Conservation (phyloP, 2,113 vertebrate genomes). For the Gallinago jamesoni region DNA sequence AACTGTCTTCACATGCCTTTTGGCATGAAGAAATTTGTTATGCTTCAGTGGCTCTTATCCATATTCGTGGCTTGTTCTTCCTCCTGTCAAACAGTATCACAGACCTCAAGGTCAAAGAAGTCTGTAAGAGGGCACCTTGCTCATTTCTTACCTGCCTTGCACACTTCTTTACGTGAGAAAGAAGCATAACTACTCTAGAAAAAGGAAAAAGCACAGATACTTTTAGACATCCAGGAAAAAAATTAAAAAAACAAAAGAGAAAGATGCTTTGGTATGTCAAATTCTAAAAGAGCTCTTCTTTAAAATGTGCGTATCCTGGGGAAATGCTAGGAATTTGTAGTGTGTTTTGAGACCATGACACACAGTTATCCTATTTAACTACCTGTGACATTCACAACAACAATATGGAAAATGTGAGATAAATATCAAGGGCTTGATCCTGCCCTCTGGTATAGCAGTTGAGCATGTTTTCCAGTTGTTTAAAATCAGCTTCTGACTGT, state of each 20-base stretch:
- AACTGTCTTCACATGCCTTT: neutral
- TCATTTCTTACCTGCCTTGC: neutral
- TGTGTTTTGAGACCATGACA: neutral
- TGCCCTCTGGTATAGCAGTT: neutral
- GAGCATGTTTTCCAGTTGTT: neutral
- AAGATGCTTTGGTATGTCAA: neutral
- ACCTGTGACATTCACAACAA: neutral
- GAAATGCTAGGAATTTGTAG: neutral
- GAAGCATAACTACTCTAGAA: neutral
- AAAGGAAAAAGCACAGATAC: neutral
- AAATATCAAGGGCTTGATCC: slow-evolving; percentile 1
- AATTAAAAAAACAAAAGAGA: neutral
- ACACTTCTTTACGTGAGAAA: neutral
- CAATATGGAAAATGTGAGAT: neutral
- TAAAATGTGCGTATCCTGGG: neutral
- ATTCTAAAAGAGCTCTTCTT: neutral
- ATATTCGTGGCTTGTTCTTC: neutral
- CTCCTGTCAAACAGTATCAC: neutral
- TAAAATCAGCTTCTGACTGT: neutral
- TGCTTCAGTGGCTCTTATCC: neutral
- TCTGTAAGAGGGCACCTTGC: neutral
- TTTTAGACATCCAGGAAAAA: neutral
- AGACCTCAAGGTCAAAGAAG: neutral
- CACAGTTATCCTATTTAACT: neutral
- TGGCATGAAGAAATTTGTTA: neutral